Conservation (phyloP, 2,113 vertebrate species). For the Cyprinodon brontotheroides region DNA sequence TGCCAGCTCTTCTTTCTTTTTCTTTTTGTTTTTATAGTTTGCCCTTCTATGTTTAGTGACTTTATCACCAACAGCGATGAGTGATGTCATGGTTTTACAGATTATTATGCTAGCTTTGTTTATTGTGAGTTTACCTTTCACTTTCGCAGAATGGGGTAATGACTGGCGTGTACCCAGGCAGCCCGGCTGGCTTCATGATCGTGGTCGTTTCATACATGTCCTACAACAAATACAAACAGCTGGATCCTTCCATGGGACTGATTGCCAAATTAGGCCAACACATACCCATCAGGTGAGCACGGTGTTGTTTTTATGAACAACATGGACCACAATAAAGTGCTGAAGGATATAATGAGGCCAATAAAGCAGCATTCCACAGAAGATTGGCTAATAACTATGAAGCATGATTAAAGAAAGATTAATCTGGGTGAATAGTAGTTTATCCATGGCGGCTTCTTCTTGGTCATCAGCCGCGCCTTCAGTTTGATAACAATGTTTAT, state of each 20-base stretch:
- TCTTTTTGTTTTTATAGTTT: not conserved
- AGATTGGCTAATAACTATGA: not conserved
- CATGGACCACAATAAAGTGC: not conserved
- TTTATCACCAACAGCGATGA: not conserved
- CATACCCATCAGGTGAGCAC: constrained; percentile 87
- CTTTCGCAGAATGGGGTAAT: constrained; percentile 91
- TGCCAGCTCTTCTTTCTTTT: constrained; percentile 14
- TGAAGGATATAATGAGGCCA: not conserved
- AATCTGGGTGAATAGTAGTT: not conserved
- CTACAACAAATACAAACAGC: constrained; percentile 84
- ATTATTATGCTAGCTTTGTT: not conserved
- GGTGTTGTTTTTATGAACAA: not conserved
- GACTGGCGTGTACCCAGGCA: constrained; percentile 95
- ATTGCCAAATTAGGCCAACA: constrained; percentile 86
- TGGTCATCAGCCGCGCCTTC: not conserved
- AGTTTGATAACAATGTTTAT: not conserved
- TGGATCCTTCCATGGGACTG: constrained; percentile 94
- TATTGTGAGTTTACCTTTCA: not conserved
- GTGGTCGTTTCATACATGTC: constrained; percentile 94
- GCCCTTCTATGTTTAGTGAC: constrained; percentile 1
- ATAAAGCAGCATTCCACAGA: not conserved
- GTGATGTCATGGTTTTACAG: not conserved
- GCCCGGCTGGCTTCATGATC: constrained; percentile 91
- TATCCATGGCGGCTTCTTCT: not conserved
- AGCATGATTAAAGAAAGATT: not conserved